Conservation (phyloP, 2,113 vertebrate genomes). For the Lepus europaeus region DNA sequence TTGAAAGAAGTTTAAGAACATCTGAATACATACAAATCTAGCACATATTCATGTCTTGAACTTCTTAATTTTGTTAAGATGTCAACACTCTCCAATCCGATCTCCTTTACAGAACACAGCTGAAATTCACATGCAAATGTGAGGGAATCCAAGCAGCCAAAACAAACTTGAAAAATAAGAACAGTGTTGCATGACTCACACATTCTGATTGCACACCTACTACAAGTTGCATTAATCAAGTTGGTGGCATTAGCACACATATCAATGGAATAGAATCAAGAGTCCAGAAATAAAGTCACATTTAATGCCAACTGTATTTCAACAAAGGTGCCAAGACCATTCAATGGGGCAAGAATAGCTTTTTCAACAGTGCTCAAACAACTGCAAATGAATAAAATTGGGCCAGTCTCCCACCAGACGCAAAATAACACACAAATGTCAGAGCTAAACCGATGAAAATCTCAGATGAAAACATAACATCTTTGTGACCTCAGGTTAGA, state of each 20-base stretch:
- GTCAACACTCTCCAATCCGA: not conserved
- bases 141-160: not conserved
- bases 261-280: not conserved
- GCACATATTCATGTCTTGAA: not conserved
- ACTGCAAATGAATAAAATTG: not conserved
- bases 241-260: not conserved
- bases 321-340: not conserved
- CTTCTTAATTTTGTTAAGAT: not conserved
- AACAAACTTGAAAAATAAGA: not conserved
- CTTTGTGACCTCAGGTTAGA: not conserved
- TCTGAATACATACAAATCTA: not conserved
- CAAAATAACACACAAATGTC: not conserved
- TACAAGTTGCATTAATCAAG: not conserved
- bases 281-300: not conserved
- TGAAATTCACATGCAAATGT: not conserved
- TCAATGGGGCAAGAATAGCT: not conserved
- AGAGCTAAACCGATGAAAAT: not conserved
- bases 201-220: not conserved
- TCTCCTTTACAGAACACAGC: too few relatives aligned
- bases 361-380: not conserved
- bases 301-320: not conserved
- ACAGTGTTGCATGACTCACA: not conserved
- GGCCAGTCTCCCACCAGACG: not conserved
- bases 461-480: not conserved
- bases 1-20: constrained; percentile 42